Evolutionary conservation across 2,113 vertebrate genomes (phyloP).

Genomic region (Cephalopholis sonnerati): DNA sequence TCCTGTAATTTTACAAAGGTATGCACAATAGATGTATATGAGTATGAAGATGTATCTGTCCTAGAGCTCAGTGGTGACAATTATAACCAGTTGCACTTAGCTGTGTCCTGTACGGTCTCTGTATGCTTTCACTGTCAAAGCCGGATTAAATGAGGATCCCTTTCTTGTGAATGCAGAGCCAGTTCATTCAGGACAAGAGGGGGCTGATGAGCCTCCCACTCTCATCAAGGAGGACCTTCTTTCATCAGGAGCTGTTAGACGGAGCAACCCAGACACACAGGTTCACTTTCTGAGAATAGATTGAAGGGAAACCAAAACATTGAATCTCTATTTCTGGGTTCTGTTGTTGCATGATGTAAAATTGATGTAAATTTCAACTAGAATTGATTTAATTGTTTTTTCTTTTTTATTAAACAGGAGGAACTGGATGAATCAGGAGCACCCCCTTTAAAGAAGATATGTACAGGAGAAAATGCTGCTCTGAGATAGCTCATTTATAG

Average conservation of each 20-base stretch:
- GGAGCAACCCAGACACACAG: constrained; percentile 67
- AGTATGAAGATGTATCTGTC: background rate
- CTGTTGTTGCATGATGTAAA: background rate
- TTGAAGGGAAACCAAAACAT: background rate
- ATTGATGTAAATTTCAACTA: background rate
- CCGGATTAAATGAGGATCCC: background rate
- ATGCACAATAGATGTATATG: background rate
- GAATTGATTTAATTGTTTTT: background rate
- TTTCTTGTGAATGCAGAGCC: constrained; percentile 85
- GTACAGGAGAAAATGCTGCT: constrained; percentile 88
- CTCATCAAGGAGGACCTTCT: constrained; percentile 96
- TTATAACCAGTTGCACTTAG: background rate
- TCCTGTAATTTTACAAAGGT: background rate
- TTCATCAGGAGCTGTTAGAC: constrained; percentile 64
- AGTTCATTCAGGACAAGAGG: constrained; percentile 90
- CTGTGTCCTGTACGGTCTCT: background rate
- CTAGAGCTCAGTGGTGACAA: background rate
- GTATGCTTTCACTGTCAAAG: background rate
- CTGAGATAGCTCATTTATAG: constrained; percentile 90
- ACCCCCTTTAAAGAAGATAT: constrained; percentile 94
- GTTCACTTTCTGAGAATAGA: constrained; percentile 38
- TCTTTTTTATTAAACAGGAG: constrained; percentile 76
- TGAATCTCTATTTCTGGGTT: background rate
- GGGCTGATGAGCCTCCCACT: constrained; percentile 97
- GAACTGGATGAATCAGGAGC: constrained; percentile 88